These are phyloP conservation scores for Venusia cambrica DNA, from an alignment of 2,888 invertebrate genomes.

Conservation along the genomic window DNA sequence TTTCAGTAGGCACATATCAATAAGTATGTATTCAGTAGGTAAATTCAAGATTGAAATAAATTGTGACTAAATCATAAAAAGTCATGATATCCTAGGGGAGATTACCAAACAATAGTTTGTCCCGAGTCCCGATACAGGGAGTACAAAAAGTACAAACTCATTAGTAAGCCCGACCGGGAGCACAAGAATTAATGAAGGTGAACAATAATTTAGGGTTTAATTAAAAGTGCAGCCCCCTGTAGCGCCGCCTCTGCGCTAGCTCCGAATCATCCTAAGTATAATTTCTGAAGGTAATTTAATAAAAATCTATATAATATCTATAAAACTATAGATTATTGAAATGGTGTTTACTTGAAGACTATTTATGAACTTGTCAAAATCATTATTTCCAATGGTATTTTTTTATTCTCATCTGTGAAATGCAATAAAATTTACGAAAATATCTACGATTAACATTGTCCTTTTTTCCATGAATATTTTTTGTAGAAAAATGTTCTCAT, in stretches of 20 bases:
- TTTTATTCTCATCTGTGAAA: too few relatives aligned
- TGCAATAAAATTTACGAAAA: too few relatives aligned
- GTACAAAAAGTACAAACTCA: constrained; percentile 77
- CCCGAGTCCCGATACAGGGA: constrained; percentile 39
- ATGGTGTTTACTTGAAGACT: constrained; percentile 7
- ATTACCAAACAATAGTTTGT: constrained; percentile 31
- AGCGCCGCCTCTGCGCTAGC: constrained; percentile 55
- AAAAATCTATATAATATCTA: constrained; percentile 58
- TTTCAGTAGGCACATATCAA: too few relatives aligned
- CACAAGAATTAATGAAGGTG: constrained; percentile 78
- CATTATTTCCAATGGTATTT: constrained; percentile 3
- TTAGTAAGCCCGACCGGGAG: constrained; percentile 73
- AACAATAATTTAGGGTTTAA: constrained; percentile 81
- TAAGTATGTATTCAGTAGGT: background rate
- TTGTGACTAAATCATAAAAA: constrained; percentile 5
- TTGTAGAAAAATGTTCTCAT: too few relatives aligned
- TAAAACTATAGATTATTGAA: constrained; percentile 18
- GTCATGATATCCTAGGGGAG: constrained; percentile 9
- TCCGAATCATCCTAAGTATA: constrained; percentile 61
- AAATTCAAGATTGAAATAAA: constrained; percentile 1
- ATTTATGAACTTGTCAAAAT: constrained; percentile 10
- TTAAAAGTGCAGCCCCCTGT: constrained; percentile 77
- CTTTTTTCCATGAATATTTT: too few relatives aligned
- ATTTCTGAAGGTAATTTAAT: constrained; percentile 78
- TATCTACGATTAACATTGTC: too few relatives aligned